Base-by-base conservation (phyloP, 2,797 vertebrate species). In the Hippocampus kuda region DNA sequence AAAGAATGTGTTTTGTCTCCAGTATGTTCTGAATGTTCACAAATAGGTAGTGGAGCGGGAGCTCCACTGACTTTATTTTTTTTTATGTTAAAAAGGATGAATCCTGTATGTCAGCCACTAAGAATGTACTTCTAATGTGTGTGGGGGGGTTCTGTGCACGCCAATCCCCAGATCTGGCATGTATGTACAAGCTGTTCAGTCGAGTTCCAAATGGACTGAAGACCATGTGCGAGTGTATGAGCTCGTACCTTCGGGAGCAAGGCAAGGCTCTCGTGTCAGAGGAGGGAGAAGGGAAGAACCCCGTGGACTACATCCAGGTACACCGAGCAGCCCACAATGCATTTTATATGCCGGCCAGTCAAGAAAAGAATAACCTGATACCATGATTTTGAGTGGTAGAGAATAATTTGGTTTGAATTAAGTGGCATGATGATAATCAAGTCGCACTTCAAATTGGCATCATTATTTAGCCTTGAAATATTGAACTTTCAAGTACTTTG, bases 151-250 rank as follows among this genome's bases (percentile, higher is more conserved):
- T 66, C 76, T 27, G 15, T 75, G 59, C 73, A 13, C 79, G 22
- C 78, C 72, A 46, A 53, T 73, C 67, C 51, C 48, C 83, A 98
- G 96, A 98, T 85, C 90, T 98, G 86, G 96, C 94, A 68, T 98
- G 96, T 82, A 98, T 98, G 96, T 98, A 98, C 91, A 98, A 98
- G 88, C 88, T 98, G 78, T 98, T 98, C 81, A 97, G 95, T 82
- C 89, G 96, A 71, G 96, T 98, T 84, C 96, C 95, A 81, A 98
- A 97, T 70, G 96, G 96, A 76, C 91, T 98, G 87, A 98, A 98
- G 91, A 97, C 96, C 1, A 98, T 98, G 96, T 97, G 95, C 44
- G 95, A 98, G 78, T 98, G 95, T 78, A 97, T 98, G 95, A 98
- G 95, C 83, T 93, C 94, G 0, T 98, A 97, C 84, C 89, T 98